Conservation (phyloP, 2,113 vertebrate species). For the Pithys albifrons region DNA sequence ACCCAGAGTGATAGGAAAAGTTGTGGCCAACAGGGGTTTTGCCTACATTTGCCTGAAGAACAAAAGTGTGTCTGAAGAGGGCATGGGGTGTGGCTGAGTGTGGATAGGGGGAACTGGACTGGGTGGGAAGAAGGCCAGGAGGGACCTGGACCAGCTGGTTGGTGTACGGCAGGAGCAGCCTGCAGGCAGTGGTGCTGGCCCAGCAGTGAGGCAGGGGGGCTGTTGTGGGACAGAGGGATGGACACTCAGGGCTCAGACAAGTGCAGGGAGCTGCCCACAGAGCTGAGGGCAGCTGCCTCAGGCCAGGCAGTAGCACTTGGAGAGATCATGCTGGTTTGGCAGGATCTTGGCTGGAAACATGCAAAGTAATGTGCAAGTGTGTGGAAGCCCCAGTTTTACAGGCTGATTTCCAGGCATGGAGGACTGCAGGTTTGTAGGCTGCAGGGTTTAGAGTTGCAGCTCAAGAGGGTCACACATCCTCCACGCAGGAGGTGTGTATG, state of each 20-base stretch:
- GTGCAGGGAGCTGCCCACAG: background rate
- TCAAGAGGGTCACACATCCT: background rate
- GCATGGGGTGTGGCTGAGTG: background rate
- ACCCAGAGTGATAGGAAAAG: background rate
- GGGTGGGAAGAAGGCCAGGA: background rate
- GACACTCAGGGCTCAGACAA: background rate
- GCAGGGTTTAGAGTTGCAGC: background rate
- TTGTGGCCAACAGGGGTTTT: background rate
- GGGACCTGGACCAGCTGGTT: background rate
- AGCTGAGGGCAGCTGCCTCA: background rate
- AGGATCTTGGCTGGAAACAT: background rate
- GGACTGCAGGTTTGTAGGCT: background rate
- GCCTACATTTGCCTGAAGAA: background rate
- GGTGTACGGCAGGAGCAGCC: background rate
- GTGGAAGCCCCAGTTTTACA: background rate
- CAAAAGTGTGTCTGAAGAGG: background rate
- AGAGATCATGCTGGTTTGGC: background rate
- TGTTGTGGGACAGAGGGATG: background rate
- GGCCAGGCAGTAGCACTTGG: no score
- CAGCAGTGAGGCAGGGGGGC: background rate
- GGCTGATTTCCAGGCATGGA: background rate
- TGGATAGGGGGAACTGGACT: background rate
- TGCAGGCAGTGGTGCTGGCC: background rate
- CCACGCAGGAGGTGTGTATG: background rate
- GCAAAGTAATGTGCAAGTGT: rapidly evolving